Evolutionary conservation across 2,888 invertebrate species (phyloP).

Genomic region (Drosophila longiperda): DNA sequence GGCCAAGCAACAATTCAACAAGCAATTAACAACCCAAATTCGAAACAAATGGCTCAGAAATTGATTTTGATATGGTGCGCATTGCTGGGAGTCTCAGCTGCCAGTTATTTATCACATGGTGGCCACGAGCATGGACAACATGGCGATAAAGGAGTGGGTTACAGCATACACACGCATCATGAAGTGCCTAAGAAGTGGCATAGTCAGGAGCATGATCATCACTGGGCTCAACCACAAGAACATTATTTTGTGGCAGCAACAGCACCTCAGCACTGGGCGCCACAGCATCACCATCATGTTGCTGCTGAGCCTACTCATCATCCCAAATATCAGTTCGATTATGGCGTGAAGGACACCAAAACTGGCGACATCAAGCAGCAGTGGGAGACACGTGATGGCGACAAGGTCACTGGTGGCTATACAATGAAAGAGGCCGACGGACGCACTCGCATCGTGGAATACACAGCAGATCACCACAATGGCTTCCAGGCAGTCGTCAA

Average conservation of each 20-base stretch:
- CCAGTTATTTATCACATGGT: slow-evolving; percentile 63
- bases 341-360: slow-evolving; percentile 85
- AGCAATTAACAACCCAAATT: slow-evolving; percentile 1
- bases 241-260: slow-evolving; percentile 50
- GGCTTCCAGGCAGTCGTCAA: slow-evolving; percentile 86
- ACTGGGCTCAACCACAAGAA: slow-evolving; percentile 72
- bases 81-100: slow-evolving; percentile 56
- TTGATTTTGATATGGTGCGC: slow-evolving; percentile 52
- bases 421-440: slow-evolving; percentile 86
- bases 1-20: slow-evolving; percentile 40
- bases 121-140: slow-evolving; percentile 46
- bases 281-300: slow-evolving; percentile 66
- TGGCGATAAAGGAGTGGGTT: slow-evolving; percentile 54
- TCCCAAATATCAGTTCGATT: slow-evolving; percentile 85
- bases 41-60: slow-evolving; percentile 44
- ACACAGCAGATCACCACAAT: slow-evolving; percentile 85
- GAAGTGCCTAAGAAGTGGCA: slow-evolving; percentile 67
- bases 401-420: slow-evolving; percentile 86
- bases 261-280: slow-evolving; percentile 47
- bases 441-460: slow-evolving; percentile 86
- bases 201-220: slow-evolving; percentile 49
- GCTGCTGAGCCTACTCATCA: slow-evolving; percentile 84
- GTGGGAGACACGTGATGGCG: slow-evolving; percentile 86
- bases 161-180: slow-evolving; percentile 68
- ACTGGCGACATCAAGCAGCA: slow-evolving; percentile 86